A percentile compares a stretch with the other conserved stretches of the same genome.
These are phyloP conservation scores for Nephrotoma guestfalica DNA, from an alignment of 2,888 invertebrate genomes.

Conservation along the genomic window DNA sequence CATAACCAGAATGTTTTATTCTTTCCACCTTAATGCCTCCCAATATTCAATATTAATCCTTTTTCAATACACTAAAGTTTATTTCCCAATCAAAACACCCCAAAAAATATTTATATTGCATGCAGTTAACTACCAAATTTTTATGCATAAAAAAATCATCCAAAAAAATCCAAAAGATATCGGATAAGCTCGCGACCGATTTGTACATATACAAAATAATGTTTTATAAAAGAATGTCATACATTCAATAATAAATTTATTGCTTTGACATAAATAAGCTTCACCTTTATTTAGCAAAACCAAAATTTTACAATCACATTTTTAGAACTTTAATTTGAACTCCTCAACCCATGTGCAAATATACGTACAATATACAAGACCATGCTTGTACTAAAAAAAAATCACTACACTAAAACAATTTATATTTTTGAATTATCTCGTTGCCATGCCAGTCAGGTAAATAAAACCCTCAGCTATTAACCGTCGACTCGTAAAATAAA, in stretches of 20 bases:
- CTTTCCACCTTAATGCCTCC: no score
- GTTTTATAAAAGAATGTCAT: background rate
- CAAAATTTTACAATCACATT: background rate
- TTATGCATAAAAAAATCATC: background rate
- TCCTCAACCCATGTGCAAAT: background rate
- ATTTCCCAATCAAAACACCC: background rate
- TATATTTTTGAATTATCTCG: background rate
- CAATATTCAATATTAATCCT: background rate
- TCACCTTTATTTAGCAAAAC: background rate
- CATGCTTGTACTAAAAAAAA: background rate
- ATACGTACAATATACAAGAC: background rate
- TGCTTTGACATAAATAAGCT: background rate
- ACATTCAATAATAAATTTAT: background rate
- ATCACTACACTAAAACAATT: background rate
- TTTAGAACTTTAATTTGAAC: background rate
- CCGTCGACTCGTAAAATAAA: background rate
- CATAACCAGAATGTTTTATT: no score
- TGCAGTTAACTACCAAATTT: background rate
- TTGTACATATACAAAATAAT: background rate
- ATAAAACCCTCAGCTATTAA: background rate
- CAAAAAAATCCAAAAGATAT: background rate
- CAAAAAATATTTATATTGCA: background rate
- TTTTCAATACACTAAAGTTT: background rate
- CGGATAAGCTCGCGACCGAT: background rate
- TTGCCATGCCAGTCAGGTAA: background rate